These are phyloP conservation scores for Emberiza fucata DNA, from an alignment of 2,113 vertebrate genomes.

Conservation along the genomic window DNA sequence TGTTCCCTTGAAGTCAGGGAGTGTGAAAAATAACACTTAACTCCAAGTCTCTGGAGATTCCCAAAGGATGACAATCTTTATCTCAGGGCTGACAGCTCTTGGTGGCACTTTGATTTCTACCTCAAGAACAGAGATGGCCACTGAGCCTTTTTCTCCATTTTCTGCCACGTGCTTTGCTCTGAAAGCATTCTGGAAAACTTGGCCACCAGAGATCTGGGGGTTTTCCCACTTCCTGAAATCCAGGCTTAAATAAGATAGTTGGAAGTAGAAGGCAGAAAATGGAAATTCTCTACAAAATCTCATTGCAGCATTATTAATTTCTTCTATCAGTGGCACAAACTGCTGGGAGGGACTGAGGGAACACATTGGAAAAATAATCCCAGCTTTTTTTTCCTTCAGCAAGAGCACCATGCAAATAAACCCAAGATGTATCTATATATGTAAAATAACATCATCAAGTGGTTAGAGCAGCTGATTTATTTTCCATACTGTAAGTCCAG, in stretches of 20 bases:
- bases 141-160: not conserved
- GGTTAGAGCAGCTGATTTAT: not conserved
- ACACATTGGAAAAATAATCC: not conserved
- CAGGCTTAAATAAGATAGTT: not conserved
- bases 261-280: not conserved
- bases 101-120: not conserved
- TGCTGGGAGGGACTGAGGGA: not conserved
- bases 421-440: too few relatives aligned
- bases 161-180: not conserved
- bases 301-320: not conserved
- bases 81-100: not conserved
- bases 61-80: not conserved
- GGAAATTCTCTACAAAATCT: not conserved
- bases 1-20: constrained; percentile 9
- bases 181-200: not conserved
- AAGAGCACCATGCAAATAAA: not conserved
- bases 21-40: constrained; percentile 37
- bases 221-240: constrained; percentile 11
- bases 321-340: not conserved
- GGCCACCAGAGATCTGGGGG: not conserved
- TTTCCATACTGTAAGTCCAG: not conserved
- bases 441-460: not conserved
- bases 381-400: not conserved
- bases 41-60: not conserved
- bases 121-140: not conserved